phyloP scores from a whole-genome alignment of 2,888 invertebrate genomes.

The Tigriopus californicus region DNA sequence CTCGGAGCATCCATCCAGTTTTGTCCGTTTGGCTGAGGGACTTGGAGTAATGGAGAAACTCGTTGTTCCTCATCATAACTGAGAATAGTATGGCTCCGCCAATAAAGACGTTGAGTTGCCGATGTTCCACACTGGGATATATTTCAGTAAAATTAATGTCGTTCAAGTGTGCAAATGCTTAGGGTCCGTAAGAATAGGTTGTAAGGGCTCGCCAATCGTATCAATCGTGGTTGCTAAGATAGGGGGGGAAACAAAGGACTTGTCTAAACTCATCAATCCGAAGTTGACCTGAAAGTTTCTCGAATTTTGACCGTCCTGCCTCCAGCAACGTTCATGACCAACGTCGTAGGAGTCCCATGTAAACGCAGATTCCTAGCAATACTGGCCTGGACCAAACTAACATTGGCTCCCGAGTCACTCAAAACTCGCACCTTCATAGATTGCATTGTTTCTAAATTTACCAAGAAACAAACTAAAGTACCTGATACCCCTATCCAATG shows the following conservation, averaged over 20 bases:
- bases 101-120: neutral
- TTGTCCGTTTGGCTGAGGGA: neutral
- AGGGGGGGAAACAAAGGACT: neutral
- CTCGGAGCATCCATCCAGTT: neutral
- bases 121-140: neutral
- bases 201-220: neutral
- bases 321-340: too few relatives aligned
- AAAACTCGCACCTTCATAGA: neutral
- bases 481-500: too few relatives aligned
- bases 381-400: neutral
- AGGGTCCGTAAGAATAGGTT: neutral
- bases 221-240: neutral
- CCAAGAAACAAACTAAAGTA: too few relatives aligned
- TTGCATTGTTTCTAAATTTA: neutral
- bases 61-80: neutral
- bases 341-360: too few relatives aligned
- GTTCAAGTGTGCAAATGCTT: neutral
- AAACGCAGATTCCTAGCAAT: too few relatives aligned
- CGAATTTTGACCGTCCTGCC: too few relatives aligned
- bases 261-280: neutral
- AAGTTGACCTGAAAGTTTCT: too few relatives aligned
- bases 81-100: neutral
- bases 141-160: neutral
- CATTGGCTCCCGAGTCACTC: neutral
- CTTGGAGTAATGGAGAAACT: neutral